Percentiles rank a stretch among this genome's conserved stretches.
These are phyloP conservation scores for Urocynchramus pylzowi DNA, from an alignment of 2,113 vertebrate genomes.

Conservation along the genomic window DNA sequence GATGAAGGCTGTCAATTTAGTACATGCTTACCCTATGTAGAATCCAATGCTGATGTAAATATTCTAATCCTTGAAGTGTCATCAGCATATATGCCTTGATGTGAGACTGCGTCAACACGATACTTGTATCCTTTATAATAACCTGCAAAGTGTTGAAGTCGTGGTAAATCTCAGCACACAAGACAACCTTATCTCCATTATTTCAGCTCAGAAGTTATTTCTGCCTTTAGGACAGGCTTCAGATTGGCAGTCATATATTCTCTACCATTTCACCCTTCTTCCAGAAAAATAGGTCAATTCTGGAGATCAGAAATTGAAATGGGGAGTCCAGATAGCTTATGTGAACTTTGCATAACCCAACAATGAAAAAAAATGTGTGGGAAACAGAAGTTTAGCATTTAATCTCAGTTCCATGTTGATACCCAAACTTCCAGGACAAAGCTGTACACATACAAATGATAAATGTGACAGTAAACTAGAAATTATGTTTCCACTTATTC, in stretches of 20 bases:
- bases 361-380: neutral
- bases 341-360: neutral
- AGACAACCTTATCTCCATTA: neutral
- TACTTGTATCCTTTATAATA: conserved; percentile 95
- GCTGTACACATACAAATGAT: neutral
- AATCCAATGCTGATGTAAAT: conserved; percentile 95
- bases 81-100: conserved; percentile 98
- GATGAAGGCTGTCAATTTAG: neutral
- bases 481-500: neutral
- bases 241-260: neutral
- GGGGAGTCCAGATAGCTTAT: neutral
- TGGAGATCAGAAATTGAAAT: neutral
- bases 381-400: neutral
- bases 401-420: neutral
- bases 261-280: neutral
- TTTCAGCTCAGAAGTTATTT: neutral
- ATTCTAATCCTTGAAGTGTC: conserved; percentile 97
- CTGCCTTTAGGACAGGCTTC: neutral
- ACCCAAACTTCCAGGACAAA: neutral
- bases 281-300: neutral
- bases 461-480: neutral
- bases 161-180: neutral
- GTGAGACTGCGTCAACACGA: conserved; percentile 92
- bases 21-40: conserved; percentile 87
- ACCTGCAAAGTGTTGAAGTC: conserved; percentile 74